A percentile compares a stretch with the other conserved stretches of the same genome.
Conservation (phyloP, 1,140 invertebrate species). For the Chymomyza costata region DNA sequence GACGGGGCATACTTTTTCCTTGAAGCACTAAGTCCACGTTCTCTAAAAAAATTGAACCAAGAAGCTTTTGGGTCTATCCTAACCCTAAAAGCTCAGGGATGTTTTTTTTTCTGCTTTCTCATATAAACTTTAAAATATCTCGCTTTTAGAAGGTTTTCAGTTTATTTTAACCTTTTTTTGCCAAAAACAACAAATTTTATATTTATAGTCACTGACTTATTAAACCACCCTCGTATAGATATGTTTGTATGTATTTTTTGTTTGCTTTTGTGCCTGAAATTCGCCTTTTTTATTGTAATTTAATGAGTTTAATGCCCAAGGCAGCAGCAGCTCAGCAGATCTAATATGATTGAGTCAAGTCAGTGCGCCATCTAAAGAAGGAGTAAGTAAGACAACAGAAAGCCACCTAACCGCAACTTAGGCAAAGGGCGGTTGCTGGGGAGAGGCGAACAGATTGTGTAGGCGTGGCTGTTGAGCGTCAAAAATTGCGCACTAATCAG, state of each 20-base stretch:
- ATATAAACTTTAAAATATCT: too few species aligned
- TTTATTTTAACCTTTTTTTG: too few species aligned
- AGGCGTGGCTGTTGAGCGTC: slow-evolving; percentile 24
- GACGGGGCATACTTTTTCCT: too few species aligned
- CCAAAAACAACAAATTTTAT: too few species aligned
- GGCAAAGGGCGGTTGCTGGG: neutral
- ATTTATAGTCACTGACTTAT: too few species aligned
- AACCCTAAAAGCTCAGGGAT: too few species aligned
- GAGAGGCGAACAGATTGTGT: slow-evolving; percentile 17
- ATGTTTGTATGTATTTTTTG: neutral
- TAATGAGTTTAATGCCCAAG: slow-evolving; percentile 53
- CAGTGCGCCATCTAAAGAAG: slow-evolving; percentile 3
- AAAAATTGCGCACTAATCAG: slow-evolving; percentile 56
- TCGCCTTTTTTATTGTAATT: slow-evolving; percentile 47
- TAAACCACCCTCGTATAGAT: too few species aligned
- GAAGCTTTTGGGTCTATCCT: too few species aligned
- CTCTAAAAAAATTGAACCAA: too few species aligned
- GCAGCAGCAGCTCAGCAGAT: neutral
- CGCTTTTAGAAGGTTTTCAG: too few species aligned
- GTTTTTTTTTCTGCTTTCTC: too few species aligned
- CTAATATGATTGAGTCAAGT: neutral
- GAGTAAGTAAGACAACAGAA: slow-evolving; percentile 16
- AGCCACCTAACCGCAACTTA: slow-evolving; percentile 4
- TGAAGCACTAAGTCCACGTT: too few species aligned
- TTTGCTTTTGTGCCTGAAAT: slow-evolving; percentile 2